These are phyloP conservation scores for Alectoris magna DNA, from an alignment of 2,797 vertebrate species.

Conservation along the genomic window DNA sequence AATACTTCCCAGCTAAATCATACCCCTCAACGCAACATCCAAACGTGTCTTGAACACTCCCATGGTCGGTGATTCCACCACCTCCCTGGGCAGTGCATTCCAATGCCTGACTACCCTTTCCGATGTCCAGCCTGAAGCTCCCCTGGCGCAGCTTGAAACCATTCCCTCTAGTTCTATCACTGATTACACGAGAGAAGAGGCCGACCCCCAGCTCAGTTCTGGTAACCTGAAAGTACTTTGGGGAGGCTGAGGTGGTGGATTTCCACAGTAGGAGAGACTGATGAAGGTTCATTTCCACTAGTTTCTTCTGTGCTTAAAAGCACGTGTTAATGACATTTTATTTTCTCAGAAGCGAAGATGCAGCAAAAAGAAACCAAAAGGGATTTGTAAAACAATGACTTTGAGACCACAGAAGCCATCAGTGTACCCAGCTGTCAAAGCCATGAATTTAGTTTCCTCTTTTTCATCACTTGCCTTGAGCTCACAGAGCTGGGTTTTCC, in stretches of 20 bases:
- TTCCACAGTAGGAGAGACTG: accelerated
- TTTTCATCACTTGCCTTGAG: neutral
- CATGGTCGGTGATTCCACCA: too few relatives aligned
- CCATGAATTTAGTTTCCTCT: neutral
- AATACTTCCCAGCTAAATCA: too few relatives aligned
- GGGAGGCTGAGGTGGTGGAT: neutral
- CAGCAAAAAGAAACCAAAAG: neutral
- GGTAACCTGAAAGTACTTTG: neutral
- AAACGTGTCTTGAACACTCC: too few relatives aligned
- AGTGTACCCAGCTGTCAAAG: neutral
- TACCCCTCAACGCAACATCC: too few relatives aligned
- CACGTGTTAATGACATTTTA: neutral
- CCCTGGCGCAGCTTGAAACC: too few relatives aligned
- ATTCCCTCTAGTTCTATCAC: too few relatives aligned
- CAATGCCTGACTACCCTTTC: too few relatives aligned
- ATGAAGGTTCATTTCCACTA: neutral
- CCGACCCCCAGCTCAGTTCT: too few relatives aligned
- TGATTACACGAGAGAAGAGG: too few relatives aligned
- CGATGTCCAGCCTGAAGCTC: too few relatives aligned
- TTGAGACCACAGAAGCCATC: neutral
- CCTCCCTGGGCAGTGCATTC: too few relatives aligned
- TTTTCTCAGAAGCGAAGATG: neutral
- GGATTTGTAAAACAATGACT: neutral
- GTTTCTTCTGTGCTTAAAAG: neutral
- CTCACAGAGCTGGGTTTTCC: neutral